A percentile compares a stretch with the other conserved stretches of the same genome.
phyloP scores from a whole-genome alignment of 2,888 invertebrate species.

The Pseudococcus viburni region DNA sequence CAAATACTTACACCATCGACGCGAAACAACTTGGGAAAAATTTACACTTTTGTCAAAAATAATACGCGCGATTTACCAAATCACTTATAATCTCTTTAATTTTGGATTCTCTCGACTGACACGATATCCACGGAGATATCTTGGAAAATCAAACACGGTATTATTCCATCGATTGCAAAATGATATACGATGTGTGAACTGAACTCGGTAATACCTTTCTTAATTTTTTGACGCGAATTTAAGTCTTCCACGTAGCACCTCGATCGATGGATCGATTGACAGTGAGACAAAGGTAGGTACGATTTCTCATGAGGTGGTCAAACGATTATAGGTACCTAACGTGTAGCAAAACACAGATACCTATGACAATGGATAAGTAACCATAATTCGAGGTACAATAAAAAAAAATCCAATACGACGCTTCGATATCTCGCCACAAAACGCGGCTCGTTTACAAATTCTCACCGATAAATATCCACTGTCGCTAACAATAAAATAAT shows the following conservation, averaged over 20 bases:
- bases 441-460: neutral
- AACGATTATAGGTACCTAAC: neutral
- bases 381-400: neutral
- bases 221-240: too few species aligned
- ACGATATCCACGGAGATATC: neutral
- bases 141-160: neutral
- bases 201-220: neutral
- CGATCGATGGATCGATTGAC: neutral
- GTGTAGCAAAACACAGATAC: too few species aligned
- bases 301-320: constrained; percentile 18
- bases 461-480: neutral
- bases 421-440: neutral
- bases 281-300: constrained; percentile 1
- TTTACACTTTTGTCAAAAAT: too few species aligned
- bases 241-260: neutral
- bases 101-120: neutral
- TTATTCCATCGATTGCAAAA: neutral
- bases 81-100: neutral
- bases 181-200: neutral
- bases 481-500: neutral
- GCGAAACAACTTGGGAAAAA: too few species aligned
- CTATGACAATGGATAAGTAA: neutral
- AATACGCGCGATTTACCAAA: neutral
- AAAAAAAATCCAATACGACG: neutral
- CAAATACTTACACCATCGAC: too few species aligned